A percentile compares a stretch with the other conserved stretches of the same genome.
Evolutionary conservation across 2,113 vertebrate genomes (phyloP).

Genomic region (Pitta sordida): DNA sequence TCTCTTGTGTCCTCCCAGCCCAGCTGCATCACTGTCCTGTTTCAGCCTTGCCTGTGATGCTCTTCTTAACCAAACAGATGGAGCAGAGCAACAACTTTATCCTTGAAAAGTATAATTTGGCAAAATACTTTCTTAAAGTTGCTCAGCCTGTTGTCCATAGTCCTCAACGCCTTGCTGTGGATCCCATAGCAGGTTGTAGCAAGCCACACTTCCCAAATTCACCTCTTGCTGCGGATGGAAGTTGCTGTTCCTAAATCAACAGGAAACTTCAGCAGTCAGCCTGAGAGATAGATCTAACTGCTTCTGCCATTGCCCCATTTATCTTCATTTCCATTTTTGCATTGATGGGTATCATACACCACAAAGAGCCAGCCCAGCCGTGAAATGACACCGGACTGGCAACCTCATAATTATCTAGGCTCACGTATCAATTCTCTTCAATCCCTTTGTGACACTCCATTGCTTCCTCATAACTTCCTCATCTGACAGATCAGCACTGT

Average conservation of each 20-base stretch:
- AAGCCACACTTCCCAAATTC: neutral
- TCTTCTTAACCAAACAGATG: neutral
- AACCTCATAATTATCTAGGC: conserved; percentile 65
- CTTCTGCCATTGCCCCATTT: conserved; percentile 59
- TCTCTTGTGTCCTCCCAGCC: neutral
- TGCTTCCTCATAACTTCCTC: conserved; percentile 51
- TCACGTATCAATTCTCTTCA: conserved; percentile 65
- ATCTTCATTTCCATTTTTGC: conserved; percentile 69
- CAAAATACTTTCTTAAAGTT: neutral
- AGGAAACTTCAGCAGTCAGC: neutral
- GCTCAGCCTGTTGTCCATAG: neutral
- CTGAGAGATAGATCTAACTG: conserved; percentile 36
- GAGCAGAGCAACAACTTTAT: neutral
- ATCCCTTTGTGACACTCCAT: conserved; percentile 62
- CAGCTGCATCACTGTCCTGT: neutral
- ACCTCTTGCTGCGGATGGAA: neutral
- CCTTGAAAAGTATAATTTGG: neutral
- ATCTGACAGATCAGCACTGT: conserved; percentile 60
- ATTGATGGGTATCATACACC: conserved; percentile 67
- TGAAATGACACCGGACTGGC: conserved; percentile 69
- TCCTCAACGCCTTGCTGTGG: neutral
- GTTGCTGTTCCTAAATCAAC: conserved; percentile 5
- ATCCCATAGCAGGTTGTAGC: neutral
- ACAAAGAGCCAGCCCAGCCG: conserved; percentile 67
- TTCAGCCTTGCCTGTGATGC: neutral